Base-by-base conservation (phyloP, 1,140 invertebrate genomes). In the Trachymyrmex cornetzi region DNA sequence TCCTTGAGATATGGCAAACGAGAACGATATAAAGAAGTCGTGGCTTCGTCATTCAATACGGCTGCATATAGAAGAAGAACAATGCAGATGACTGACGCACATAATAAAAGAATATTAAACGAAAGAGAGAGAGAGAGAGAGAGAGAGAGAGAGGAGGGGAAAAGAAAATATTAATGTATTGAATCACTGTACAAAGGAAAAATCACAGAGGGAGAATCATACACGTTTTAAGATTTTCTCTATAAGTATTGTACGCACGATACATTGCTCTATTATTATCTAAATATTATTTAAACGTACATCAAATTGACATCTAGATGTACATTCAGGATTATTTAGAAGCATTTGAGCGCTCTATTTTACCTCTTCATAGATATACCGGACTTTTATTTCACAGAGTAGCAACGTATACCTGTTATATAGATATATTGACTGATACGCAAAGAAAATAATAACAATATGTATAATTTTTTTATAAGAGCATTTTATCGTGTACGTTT, bases 91-190 rank as follows among this genome's bases (percentile, higher is more conserved):
- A 81, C 22, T 38, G 75, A 30, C 16, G 50, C 69, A 14, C 75
- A 19, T 55, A 88, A 89, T 69, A 74, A 89, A 88, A 88, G 82
- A 81, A 80, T 69, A 69, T 71, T 67, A 48, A 86, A 77, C 11
- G 82, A 89, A 38, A 86, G 82, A 57, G 57, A 89, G 80, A 81
- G 82, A 7, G n/a, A 57, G 55, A 57, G 55, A 57, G 38, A 38
- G 38, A 38, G 38, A 38, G 38, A 38, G 38, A 2, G 38, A 11
- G 38, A 38, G 38, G 0, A 38, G 38, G 38, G 9, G 38, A 0
- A 7, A 12, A 44, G 11, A 44, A 38, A 38, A 34, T 88, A 88
- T 88, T 81, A 86, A 81, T 69, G 75, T 88, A 88, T 30, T 69
- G 48, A 59, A 69, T 89, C 67, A 85, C 44, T 6, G 14, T 12